Base-by-base conservation (phyloP, 2,113 vertebrate species). In the Australoheros scitulus region DNA sequence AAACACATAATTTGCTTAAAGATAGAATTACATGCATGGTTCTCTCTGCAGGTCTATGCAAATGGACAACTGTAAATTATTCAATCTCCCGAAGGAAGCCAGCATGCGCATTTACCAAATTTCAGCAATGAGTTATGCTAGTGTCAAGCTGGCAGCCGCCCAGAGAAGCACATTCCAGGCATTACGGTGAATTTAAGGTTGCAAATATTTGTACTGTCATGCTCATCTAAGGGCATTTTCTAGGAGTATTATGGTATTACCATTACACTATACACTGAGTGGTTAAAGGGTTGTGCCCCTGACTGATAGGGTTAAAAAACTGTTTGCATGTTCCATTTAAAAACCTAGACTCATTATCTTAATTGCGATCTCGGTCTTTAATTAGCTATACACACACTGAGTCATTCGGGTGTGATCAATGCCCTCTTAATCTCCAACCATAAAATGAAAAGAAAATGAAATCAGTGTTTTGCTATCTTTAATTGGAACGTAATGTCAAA, bases 401-500 rank as follows among this genome's bases (percentile, higher is more conserved):
- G 86, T 88, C 88, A 88, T 88, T 90, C 92, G 93, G 93, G 92
- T 95, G 93, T 93, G 91, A 93, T 93, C 92, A 80, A 93, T 92
- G 89, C 87, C 91, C 88, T 82, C 87, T 85, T 92, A 92, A 93
- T 92, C 93, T 91, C 85, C 87, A 50, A 77, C 29, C 77, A 85
- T 84, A 88, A 95, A 94, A 93, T 80, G 82, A 90, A 92, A 91
- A 87, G 81, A 93, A 94, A 94, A 93, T 91, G 88, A 94, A 92
- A 94, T 94, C 92, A 90, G 75, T 90, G 87, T 94, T 94, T 94
- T 93, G 83, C 88, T 87, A 89, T 94, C 92, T 94, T 89, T 92
- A 95, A 93, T 94, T 93, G 91, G 94, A 94, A 93, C 47, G 87
- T 90, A 89, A 94, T 85, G 91, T 93, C 92, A 92, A 88, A 94